Evolutionary conservation across 1,140 invertebrate genomes (phyloP).

Genomic region (Laupala kohalensis): DNA sequence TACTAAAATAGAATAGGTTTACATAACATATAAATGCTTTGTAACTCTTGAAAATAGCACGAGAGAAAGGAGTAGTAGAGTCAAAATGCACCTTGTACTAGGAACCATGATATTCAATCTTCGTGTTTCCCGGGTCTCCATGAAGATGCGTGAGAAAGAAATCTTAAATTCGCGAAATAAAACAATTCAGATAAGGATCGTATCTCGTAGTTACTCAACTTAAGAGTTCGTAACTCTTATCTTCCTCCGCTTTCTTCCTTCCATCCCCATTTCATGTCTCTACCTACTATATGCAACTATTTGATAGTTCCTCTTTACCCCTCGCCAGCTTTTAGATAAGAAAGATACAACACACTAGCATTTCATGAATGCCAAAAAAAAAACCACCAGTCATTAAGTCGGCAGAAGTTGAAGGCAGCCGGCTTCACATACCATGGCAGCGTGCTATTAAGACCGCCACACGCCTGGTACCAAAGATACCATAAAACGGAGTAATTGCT

Average conservation of each 20-base stretch:
- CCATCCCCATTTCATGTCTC: background rate
- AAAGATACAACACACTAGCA: background rate
- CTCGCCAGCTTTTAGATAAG: background rate
- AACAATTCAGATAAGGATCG: background rate
- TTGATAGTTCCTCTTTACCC: background rate
- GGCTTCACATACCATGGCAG: background rate
- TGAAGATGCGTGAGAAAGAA: background rate
- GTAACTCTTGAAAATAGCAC: too few relatives aligned
- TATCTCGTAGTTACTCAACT: background rate
- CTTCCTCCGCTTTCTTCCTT: background rate
- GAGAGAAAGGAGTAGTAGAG: too few relatives aligned
- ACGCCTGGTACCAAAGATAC: background rate
- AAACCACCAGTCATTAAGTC: background rate
- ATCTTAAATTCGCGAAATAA: background rate
- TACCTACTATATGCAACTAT: background rate
- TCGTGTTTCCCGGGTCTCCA: too few relatives aligned
- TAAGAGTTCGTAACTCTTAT: too few relatives aligned
- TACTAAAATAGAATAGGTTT: too few relatives aligned
- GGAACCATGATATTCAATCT: too few relatives aligned
- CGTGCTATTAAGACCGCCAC: background rate
- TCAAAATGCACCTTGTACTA: too few relatives aligned
- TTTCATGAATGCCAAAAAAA: background rate
- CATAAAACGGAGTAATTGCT: background rate
- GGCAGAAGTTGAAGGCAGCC: background rate
- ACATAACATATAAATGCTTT: too few relatives aligned